These are phyloP conservation scores for Pterostichus madidus DNA, from an alignment of 2,888 invertebrate species.

Conservation along the genomic window DNA sequence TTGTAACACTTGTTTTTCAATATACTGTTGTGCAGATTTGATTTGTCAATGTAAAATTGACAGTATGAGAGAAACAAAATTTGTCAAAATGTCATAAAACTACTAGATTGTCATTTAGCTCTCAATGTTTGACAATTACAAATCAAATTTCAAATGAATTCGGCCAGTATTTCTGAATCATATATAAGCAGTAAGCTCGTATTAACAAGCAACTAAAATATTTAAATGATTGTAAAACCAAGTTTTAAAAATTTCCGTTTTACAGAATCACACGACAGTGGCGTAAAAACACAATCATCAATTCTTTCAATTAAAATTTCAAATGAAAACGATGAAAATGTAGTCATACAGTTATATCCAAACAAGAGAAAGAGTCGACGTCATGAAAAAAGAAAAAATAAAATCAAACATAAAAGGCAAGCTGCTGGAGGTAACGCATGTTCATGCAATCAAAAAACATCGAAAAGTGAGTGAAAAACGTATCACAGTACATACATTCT, in stretches of 20 bases:
- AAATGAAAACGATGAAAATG: slow-evolving; percentile 48
- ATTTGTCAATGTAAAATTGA: neutral
- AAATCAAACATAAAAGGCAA: slow-evolving; percentile 36
- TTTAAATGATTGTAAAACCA: neutral
- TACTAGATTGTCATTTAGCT: slow-evolving; percentile 44
- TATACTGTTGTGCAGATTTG: too few species aligned
- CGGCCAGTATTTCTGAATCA: neutral
- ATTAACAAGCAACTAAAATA: neutral
- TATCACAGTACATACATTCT: too few species aligned
- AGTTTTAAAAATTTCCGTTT: neutral
- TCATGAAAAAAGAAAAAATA: slow-evolving; percentile 13
- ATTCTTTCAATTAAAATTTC: slow-evolving; percentile 50
- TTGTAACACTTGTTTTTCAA: too few species aligned
- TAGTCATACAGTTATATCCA: slow-evolving; percentile 40
- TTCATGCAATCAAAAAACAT: neutral
- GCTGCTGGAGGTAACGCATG: slow-evolving; percentile 22
- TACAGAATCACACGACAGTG: slow-evolving; percentile 39
- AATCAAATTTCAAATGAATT: slow-evolving; percentile 50
- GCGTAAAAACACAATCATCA: slow-evolving; percentile 46
- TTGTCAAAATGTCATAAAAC: slow-evolving; percentile 16
- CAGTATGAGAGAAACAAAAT: slow-evolving; percentile 20
- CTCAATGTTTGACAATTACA: slow-evolving; percentile 21
- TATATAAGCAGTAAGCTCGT: slow-evolving; percentile 1
- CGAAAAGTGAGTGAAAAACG: neutral
- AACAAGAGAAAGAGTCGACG: slow-evolving; percentile 25